Evolutionary conservation across 2,797 vertebrate species (phyloP), one percentile per base, ranked within the genome.

Genomic region (Brotula barbata): DNA sequence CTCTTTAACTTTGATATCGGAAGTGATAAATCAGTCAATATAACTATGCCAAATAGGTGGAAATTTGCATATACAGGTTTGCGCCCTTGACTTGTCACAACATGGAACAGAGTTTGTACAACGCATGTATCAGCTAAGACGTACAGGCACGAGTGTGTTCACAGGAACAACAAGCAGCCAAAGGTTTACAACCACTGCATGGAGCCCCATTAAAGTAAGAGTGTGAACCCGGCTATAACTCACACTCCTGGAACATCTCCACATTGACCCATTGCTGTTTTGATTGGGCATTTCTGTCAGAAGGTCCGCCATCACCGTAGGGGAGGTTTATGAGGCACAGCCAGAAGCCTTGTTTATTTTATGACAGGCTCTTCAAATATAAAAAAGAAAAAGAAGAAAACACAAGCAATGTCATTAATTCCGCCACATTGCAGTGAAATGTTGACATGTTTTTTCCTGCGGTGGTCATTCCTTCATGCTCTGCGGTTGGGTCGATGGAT

Each of bases 171-270:
- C 74, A 74, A 76, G 70, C 73, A 70, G 75, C 65, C 74, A 52
- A 67, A 67, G 58, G 53, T 71, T 87, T 85, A 86, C 60, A 72
- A 74, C 65, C 56, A 47, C 54, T 37, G 75, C 83, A 82, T 7
- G 81, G 64, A 85, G 78, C 56, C 81, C 84, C 76, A 89, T 90
- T 89, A 91, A 89, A 90, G 78, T 79, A 88, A 84, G 74, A 73
- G 81, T 72, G 42, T 75, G 68, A 85, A 73, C 68, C 55, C 5
- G 2, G 82, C 73, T 22, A 62, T 87, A 89, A 89, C 75, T 89
- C 85, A 86, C 66, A 42, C 63, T 45, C 41, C 71, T 58, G 76
- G 68, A 80, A 71, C 83, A 77, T 78, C 78, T 82, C 75, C 65
- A 71, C 82, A 69, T 75, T 88, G 81, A 88, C 87, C 86, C 75